A percentile compares a stretch with the other conserved stretches of the same genome.
phyloP scores from a whole-genome alignment of 1,140 invertebrate genomes.

The Zophobas atratus region DNA sequence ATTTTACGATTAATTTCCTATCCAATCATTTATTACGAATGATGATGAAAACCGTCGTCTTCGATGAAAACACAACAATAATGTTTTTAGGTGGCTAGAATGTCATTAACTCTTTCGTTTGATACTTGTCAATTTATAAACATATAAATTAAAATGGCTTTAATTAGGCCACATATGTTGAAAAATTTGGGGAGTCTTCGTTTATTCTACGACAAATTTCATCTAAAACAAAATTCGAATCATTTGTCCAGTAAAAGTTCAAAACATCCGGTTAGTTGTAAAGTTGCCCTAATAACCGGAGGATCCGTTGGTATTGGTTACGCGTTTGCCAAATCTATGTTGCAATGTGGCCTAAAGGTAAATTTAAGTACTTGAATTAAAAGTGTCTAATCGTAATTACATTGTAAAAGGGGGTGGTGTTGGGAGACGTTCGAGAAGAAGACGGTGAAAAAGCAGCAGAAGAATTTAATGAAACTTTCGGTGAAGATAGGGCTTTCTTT shows the following conservation, averaged over 20 bases:
- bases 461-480: conserved; percentile 48
- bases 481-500: conserved; percentile 52
- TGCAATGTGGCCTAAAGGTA: conserved; percentile 81
- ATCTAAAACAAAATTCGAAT: too few species aligned
- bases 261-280: conserved; percentile 74
- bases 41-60: too few species aligned
- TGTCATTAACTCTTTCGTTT: too few species aligned
- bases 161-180: too few species aligned
- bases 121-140: too few species aligned
- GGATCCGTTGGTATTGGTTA: conserved; percentile 80
- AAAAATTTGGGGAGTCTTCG: too few species aligned
- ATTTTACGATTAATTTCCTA: too few species aligned
- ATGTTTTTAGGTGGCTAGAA: too few species aligned
- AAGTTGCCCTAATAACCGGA: conserved; percentile 81
- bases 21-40: too few species aligned
- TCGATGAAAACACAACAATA: too few species aligned
- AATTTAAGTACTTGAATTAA: conserved; percentile 48
- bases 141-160: too few species aligned
- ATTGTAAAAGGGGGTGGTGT: conserved; percentile 47
- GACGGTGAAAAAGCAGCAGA: conserved; percentile 47
- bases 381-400: conserved; percentile 5
- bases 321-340: conserved; percentile 76
- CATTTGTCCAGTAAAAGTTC: neutral
- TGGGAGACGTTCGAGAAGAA: conserved; percentile 51
- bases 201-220: too few species aligned